Evolutionary conservation across 2,888 invertebrate genomes (phyloP).

Genomic region (Resseliella maxima): DNA sequence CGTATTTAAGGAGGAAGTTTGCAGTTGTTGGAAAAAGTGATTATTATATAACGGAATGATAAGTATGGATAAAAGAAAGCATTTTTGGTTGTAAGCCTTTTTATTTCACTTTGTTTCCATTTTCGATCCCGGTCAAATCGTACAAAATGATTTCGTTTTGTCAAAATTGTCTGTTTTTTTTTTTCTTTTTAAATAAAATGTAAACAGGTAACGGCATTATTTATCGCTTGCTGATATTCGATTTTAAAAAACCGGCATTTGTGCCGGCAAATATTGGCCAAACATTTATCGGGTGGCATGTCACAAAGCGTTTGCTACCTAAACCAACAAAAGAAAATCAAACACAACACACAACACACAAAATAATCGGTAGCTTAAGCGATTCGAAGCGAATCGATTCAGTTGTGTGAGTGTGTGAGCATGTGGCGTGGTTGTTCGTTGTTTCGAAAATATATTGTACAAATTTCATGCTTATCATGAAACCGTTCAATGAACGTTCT

Average conservation of each 20-base stretch:
- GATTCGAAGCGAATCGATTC: neutral
- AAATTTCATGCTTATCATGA: conserved; percentile 53
- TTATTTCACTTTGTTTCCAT: neutral
- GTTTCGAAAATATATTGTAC: neutral
- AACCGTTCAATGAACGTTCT: conserved; percentile 44
- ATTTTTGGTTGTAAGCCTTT: conserved; percentile 14
- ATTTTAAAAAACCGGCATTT: neutral
- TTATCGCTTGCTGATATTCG: conserved; percentile 39
- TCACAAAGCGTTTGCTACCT: conserved; percentile 20
- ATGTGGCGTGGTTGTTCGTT: conserved; percentile 32
- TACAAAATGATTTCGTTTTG: neutral
- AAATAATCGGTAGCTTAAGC: conserved; percentile 54
- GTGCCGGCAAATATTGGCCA: neutral
- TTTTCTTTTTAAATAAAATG: neutral
- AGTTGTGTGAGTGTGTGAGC: neutral
- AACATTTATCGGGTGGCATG: neutral
- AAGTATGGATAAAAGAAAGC: neutral
- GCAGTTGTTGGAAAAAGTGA: neutral
- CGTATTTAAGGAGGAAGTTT: conserved; percentile 43
- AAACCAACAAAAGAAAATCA: too few species aligned
- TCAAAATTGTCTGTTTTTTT: too few species aligned
- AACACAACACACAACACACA: neutral
- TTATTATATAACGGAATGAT: neutral
- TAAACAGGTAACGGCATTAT: conserved; percentile 54
- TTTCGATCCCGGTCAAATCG: neutral